A percentile compares a stretch with the other conserved stretches of the same genome.
Evolutionary conservation across 2,888 invertebrate species (phyloP).

Genomic region (Drosophila fungiperda): DNA sequence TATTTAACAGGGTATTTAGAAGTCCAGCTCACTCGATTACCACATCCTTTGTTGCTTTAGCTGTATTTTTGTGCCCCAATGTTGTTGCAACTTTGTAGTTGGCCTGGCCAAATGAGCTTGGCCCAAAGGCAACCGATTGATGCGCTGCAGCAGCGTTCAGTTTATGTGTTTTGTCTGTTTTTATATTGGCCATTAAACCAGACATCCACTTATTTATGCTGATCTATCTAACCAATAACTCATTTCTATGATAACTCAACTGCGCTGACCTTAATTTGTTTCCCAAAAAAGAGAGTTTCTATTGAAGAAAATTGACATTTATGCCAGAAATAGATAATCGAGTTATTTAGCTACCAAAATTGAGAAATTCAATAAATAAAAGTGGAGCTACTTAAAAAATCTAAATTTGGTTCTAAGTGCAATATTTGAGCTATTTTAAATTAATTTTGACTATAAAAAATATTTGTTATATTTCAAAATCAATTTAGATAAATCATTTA

Average conservation of each 20-base stretch:
- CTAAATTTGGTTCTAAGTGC: background rate
- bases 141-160: background rate
- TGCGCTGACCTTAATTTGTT: conserved; percentile 21
- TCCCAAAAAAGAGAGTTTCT: conserved; percentile 9
- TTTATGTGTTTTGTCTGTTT: conserved; percentile 22
- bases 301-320: too few species aligned
- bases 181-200: conserved; percentile 9
- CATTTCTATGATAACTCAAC: conserved; percentile 67
- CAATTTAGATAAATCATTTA: too few species aligned
- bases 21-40: background rate
- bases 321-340: background rate
- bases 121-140: conserved; percentile 5
- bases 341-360: background rate
- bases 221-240: conserved; percentile 60
- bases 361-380: background rate
- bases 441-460: background rate
- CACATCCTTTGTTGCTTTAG: background rate
- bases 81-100: conserved; percentile 5
- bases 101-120: background rate
- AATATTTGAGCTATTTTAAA: background rate
- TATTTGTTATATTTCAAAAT: too few species aligned
- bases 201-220: conserved; percentile 26
- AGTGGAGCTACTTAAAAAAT: background rate
- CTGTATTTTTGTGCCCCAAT: background rate
- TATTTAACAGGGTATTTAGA: background rate